phyloP scores from a whole-genome alignment of 2,888 invertebrate species.

The Tenthredo livida region DNA sequence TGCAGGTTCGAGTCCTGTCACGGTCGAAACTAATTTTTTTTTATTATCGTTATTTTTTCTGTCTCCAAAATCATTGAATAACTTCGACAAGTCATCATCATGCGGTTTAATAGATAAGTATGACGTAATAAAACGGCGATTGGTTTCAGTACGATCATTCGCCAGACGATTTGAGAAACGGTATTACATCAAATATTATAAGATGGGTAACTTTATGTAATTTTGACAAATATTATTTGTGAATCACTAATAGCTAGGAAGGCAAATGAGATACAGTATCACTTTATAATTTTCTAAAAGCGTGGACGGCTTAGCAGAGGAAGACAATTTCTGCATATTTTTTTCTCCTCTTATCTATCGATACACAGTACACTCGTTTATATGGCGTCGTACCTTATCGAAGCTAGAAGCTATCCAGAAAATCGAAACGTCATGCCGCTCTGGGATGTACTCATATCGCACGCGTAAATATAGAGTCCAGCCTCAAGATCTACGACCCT shows the following conservation, averaged over 20 bases:
- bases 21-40: slow-evolving; percentile 75
- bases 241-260: not conserved
- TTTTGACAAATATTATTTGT: not conserved
- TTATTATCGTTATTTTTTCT: not conserved
- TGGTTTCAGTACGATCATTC: not conserved
- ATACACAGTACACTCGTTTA: not conserved
- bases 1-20: slow-evolving; percentile 83
- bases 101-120: not conserved
- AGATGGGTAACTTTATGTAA: not conserved
- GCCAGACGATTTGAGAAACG: not conserved
- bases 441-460: not conserved
- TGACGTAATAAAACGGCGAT: not conserved
- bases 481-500: too few species aligned
- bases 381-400: not conserved
- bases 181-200: not conserved
- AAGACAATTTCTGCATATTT: not conserved
- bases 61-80: not conserved
- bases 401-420: not conserved
- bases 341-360: not conserved
- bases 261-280: not conserved
- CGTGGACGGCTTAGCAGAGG: not conserved
- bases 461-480: not conserved
- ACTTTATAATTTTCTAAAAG: not conserved
- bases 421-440: not conserved
- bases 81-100: not conserved